Evolutionary conservation across 2,113 vertebrate genomes (phyloP).

Genomic region (Ctenodactylus gundi): DNA sequence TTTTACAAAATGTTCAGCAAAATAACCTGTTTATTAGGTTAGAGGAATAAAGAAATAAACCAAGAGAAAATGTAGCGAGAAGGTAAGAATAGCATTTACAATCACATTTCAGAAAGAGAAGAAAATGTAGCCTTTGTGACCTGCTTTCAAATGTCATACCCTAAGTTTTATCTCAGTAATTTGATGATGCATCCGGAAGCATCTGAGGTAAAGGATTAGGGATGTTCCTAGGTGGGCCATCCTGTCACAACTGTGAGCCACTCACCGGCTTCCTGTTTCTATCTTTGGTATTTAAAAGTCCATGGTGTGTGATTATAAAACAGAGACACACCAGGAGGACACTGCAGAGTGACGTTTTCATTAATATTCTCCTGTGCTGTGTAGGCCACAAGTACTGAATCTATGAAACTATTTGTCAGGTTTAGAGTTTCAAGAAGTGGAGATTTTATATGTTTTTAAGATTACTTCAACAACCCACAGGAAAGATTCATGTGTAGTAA

Average conservation of each 20-base stretch:
- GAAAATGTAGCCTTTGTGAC: not conserved
- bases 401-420: not conserved
- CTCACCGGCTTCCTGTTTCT: not conserved
- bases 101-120: conserved; percentile 18
- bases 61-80: not conserved
- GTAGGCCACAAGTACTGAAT: conserved; percentile 29
- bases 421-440: conserved; percentile 36
- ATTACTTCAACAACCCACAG: not conserved
- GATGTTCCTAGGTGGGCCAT: not conserved
- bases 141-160: not conserved
- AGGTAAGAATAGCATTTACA: conserved; percentile 10
- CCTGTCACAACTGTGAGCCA: not conserved
- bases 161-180: not conserved
- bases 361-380: not conserved
- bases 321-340: conserved; percentile 10
- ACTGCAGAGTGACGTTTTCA: conserved; percentile 7
- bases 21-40: no score
- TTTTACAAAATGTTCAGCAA: conserved; percentile 51
- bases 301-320: not conserved
- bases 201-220: conserved; percentile 24
- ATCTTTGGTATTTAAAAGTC: not conserved
- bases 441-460: conserved; percentile 5
- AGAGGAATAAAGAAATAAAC: conserved; percentile 18
- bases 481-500: conserved; percentile 4
- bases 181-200: not conserved